Evolutionary conservation across 2,113 vertebrate species (phyloP).

Genomic region (Acrocephalus arundinaceus): DNA sequence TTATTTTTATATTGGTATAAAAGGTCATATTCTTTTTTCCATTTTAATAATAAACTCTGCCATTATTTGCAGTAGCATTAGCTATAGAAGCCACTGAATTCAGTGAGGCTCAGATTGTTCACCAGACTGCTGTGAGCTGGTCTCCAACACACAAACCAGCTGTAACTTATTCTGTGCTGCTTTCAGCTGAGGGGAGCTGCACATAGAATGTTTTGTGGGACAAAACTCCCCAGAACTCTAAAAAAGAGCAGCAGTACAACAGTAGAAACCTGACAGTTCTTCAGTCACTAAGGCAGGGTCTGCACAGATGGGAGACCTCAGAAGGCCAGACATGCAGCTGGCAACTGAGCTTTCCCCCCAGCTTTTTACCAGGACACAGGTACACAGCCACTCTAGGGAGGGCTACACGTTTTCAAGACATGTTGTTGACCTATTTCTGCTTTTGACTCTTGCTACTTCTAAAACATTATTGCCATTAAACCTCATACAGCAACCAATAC

Average conservation of each 20-base stretch:
- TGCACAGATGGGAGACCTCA: not conserved
- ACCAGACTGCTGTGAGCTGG: not conserved
- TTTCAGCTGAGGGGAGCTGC: not conserved
- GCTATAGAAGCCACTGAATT: not conserved
- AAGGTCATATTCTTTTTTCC: not conserved
- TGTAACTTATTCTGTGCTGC: not conserved
- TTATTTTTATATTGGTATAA: constrained; percentile 2
- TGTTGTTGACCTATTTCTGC: not conserved
- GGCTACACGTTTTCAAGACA: not conserved
- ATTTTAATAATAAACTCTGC: not conserved
- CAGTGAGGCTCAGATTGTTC: not conserved
- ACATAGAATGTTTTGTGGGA: not conserved
- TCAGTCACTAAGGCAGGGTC: not conserved
- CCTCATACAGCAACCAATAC: not conserved
- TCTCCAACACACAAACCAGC: not conserved
- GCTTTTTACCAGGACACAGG: not conserved
- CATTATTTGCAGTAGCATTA: not conserved
- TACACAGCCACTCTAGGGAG: not conserved
- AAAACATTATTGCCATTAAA: not conserved
- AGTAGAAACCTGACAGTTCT: not conserved
- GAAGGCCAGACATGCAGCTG: not conserved
- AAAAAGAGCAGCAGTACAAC: not conserved
- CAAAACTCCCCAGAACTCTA: not conserved
- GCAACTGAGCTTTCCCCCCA: not conserved
- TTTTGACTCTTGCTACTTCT: not conserved